These are phyloP conservation scores for Drosophila tsacasi DNA, from an alignment of 1,140 invertebrate genomes.

Conservation along the genomic window DNA sequence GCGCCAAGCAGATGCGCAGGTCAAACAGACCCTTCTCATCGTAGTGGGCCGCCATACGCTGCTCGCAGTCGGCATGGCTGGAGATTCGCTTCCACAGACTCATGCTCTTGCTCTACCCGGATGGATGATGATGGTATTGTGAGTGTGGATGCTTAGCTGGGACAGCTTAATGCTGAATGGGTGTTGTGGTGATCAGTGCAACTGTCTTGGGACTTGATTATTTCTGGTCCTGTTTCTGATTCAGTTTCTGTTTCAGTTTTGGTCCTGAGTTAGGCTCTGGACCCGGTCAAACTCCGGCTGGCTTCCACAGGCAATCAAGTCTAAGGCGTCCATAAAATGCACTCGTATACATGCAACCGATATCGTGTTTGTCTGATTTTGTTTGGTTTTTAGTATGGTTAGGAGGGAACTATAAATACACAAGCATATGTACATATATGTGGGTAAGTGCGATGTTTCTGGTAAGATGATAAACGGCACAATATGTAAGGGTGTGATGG, in stretches of 20 bases:
- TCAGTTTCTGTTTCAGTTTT: conserved; percentile 4
- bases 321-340: conserved; percentile 74
- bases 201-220: neutral
- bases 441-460: conserved; percentile 34
- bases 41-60: conserved; percentile 81
- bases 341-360: conserved; percentile 29
- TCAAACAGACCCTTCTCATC: conserved; percentile 82
- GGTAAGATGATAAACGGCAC: conserved; percentile 1
- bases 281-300: conserved; percentile 62
- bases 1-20: conserved; percentile 77
- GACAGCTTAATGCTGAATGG: conserved; percentile 58
- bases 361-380: conserved; percentile 22
- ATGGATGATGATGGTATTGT: conserved; percentile 37
- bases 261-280: conserved; percentile 33
- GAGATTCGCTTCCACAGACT: conserved; percentile 83
- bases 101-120: conserved; percentile 63
- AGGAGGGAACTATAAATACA: conserved; percentile 48
- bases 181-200: conserved; percentile 36
- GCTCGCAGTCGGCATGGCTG: conserved; percentile 77
- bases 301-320: conserved; percentile 64
- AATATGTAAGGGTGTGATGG: conserved; percentile 14
- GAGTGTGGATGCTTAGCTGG: conserved; percentile 34
- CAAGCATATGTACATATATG: conserved; percentile 44
- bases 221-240: conserved; percentile 11
- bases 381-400: conserved; percentile 44